Evolutionary conservation across 1,140 invertebrate species (phyloP).

Genomic region (Diplogasteroides magnus): DNA sequence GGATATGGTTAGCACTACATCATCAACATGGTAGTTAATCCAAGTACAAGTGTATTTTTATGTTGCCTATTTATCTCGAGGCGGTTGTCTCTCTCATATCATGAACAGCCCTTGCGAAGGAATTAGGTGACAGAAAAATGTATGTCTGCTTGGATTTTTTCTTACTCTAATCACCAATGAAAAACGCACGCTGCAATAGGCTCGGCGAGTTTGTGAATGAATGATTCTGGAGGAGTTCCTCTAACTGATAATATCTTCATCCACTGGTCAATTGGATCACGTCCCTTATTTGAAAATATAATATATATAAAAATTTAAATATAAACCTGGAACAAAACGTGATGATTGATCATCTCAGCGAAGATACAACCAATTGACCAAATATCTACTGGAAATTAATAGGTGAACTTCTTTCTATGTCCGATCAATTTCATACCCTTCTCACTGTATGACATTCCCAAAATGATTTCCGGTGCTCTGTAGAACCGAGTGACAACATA

Average conservation of each 20-base stretch:
- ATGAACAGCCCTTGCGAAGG: too few relatives aligned
- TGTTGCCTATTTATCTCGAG: too few relatives aligned
- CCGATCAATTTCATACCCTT: conserved; percentile 3
- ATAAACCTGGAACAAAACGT: conserved; percentile 18
- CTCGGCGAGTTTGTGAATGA: conserved; percentile 12
- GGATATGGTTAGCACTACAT: too few relatives aligned
- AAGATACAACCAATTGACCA: conserved; percentile 29
- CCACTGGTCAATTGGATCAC: conserved; percentile 20
- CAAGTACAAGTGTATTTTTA: too few relatives aligned
- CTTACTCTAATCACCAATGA: too few relatives aligned
- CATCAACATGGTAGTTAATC: too few relatives aligned
- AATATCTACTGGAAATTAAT: conserved; percentile 18
- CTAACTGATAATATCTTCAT: conserved; percentile 19
- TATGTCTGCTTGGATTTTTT: too few relatives aligned
- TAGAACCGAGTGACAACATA: conserved; percentile 27
- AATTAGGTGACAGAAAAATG: too few relatives aligned
- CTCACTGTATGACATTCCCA: conserved; percentile 26
- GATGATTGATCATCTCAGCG: conserved; percentile 25
- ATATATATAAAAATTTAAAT: too few relatives aligned
- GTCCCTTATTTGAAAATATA: too few relatives aligned
- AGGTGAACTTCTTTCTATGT: neutral
- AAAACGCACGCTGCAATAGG: conserved; percentile 15
- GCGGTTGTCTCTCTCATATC: too few relatives aligned
- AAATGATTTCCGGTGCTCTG: conserved; percentile 25
- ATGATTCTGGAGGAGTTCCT: conserved; percentile 18